Base-by-base conservation (phyloP, 2,113 vertebrate species). In the Gopherus evgoodei region DNA sequence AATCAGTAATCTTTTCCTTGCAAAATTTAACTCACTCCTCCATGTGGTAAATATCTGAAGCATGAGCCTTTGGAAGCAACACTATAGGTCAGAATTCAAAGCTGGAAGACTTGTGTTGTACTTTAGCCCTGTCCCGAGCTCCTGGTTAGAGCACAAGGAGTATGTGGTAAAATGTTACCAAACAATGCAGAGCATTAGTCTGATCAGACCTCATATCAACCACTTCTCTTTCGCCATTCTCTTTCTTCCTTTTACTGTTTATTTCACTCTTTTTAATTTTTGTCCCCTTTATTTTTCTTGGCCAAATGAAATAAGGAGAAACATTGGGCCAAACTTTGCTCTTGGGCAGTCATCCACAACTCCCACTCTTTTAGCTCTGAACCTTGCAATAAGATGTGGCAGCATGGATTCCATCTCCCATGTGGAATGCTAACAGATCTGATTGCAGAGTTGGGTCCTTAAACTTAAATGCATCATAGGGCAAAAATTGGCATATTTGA, bases 61-160 rank as follows among this genome's bases (percentile, higher is more conserved):
- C 76, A 11, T 49, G n/a, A 79, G 89, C 21, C 79, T 86, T 27
- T 47, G 88, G 81, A 93, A 79, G 25, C 62, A 91, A 69, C 35
- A 19, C 16, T 35, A 24, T 12, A 54, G n/a, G 53, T 53, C 50
- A 54, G 80, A 81, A 94, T 11, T 81, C 19, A 59, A 93, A 78
- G 83, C 69, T 42, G 59, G 88, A 72, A 82, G 72, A 11, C 0
- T 0, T 5, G 56, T 79, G 79, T 27, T 85, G 27, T 90, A 53
- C 11, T 81, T 52, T 81, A n/a, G 19, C 21, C 27, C 69, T 90
- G n/a, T 78, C 84, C 83, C 4, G 10, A 50, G 6, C 17, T 3
- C 86, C 81, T 91, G 21, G 4, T 11, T 86, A n/a, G 5, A 85
- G 27, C 80, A 81, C 27, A 0, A 29, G 17, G 8, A 80, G 19